Evolutionary conservation across 2,888 invertebrate genomes (phyloP).

Genomic region (Seira musarum): DNA sequence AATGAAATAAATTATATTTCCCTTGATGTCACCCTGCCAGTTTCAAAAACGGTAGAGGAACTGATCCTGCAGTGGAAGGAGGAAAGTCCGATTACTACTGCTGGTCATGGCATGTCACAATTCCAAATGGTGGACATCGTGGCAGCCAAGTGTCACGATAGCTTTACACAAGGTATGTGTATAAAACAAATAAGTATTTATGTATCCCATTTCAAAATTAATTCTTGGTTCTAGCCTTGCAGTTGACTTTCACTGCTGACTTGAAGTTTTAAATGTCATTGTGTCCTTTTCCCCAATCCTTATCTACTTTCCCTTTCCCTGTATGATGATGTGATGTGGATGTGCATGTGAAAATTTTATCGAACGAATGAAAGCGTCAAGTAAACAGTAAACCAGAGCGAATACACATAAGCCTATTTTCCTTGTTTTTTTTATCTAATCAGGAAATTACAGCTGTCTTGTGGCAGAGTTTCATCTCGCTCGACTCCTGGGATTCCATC

Average conservation of each 20-base stretch:
- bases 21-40: constrained; percentile 69
- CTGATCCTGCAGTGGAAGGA: constrained; percentile 72
- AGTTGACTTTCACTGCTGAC: too few species aligned
- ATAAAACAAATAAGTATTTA: too few species aligned
- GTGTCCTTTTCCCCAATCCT: too few species aligned
- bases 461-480: constrained; percentile 74
- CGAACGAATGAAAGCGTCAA: too few species aligned
- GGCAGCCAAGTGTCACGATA: constrained; percentile 73
- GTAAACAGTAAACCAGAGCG: too few species aligned
- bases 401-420: background rate
- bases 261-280: too few species aligned
- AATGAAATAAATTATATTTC: background rate
- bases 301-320: too few species aligned
- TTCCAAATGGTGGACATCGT: constrained; percentile 73
- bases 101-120: constrained; percentile 73
- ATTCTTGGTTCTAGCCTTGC: too few species aligned
- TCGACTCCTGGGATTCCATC: constrained; percentile 75
- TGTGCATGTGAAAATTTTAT: too few species aligned
- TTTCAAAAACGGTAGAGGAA: constrained; percentile 74
- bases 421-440: constrained; percentile 23
- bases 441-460: constrained; percentile 75
- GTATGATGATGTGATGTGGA: too few species aligned
- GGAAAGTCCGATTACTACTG: constrained; percentile 72
- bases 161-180: constrained; percentile 73
- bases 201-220: too few species aligned